Percentiles rank a stretch among this genome's conserved stretches.
phyloP scores from a whole-genome alignment of 1,140 invertebrate species.

The Cotesia glomerata region DNA sequence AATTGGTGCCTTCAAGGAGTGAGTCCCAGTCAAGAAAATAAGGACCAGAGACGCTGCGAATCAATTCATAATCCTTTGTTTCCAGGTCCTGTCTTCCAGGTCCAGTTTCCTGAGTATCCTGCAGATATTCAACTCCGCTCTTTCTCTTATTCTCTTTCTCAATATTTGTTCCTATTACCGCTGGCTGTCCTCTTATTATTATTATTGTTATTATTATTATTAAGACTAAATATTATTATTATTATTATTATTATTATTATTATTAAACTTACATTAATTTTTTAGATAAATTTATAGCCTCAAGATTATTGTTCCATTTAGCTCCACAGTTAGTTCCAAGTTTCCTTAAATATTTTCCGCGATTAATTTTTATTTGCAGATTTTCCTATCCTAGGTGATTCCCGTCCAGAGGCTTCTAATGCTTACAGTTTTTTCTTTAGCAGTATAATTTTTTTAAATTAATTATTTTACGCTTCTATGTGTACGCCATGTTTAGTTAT shows the following conservation, averaged over 20 bases:
- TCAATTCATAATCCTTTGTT: slow-evolving; percentile 62
- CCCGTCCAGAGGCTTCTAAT: slow-evolving; percentile 15
- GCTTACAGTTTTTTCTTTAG: not conserved
- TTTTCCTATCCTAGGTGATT: slow-evolving; percentile 15
- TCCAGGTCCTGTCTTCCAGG: slow-evolving; percentile 63
- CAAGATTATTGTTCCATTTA: no score
- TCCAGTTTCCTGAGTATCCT: slow-evolving; percentile 61
- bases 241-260: slow-evolving; percentile 1
- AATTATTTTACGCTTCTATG: not conserved
- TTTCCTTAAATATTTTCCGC: not conserved
- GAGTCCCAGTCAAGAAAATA: not conserved
- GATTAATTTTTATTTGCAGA: not conserved
- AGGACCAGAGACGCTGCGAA: slow-evolving; percentile 2
- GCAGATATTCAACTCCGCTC: slow-evolving; percentile 58
- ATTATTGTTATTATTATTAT: not conserved
- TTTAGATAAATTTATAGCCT: no score
- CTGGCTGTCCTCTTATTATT: slow-evolving; percentile 55
- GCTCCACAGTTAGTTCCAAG: no score
- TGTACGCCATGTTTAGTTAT: not conserved
- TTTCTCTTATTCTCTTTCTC: slow-evolving; percentile 33
- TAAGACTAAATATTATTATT: not conserved
- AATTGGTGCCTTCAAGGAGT: slow-evolving; percentile 7
- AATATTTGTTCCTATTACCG: slow-evolving; percentile 57
- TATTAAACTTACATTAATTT: not conserved
- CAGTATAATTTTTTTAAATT: slow-evolving; percentile 5